A percentile compares a stretch with the other conserved stretches of the same genome.
Evolutionary conservation across 2,888 invertebrate genomes (phyloP).

Genomic region (Heteromurus nitidus): DNA sequence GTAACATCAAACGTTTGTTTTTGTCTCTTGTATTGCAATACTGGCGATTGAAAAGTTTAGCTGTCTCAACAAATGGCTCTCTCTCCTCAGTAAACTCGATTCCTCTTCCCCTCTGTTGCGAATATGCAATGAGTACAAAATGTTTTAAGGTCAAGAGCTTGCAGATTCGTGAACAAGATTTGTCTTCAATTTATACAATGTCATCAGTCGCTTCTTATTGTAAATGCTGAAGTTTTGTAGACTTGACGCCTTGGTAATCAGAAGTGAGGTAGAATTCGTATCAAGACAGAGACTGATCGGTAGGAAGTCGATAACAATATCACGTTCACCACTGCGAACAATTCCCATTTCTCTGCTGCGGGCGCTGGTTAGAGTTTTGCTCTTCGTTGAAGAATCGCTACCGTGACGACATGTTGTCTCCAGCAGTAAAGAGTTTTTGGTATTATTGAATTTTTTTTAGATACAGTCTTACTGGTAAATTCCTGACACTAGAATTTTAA

Average conservation of each 20-base stretch:
- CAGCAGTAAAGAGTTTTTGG: too few relatives aligned
- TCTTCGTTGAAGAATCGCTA: neutral
- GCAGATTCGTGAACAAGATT: constrained; percentile 2
- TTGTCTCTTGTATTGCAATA: neutral
- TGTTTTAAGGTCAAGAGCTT: constrained; percentile 2
- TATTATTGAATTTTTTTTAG: too few relatives aligned
- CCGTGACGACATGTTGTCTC: too few relatives aligned
- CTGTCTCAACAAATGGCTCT: neutral
- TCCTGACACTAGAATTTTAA: too few relatives aligned
- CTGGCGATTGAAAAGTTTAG: constrained; percentile 3
- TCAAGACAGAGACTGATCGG: constrained; percentile 15
- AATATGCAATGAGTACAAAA: neutral
- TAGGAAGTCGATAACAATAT: constrained; percentile 25
- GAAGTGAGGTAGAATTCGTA: constrained; percentile 46
- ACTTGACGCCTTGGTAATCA: constrained; percentile 19
- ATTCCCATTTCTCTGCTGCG: neutral
- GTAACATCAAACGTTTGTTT: too few relatives aligned
- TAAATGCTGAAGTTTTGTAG: constrained; percentile 32
- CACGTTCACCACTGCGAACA: neutral
- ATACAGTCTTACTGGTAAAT: too few relatives aligned
- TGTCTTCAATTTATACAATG: constrained; percentile 16
- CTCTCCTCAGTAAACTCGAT: too few relatives aligned
- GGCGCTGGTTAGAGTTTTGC: too few relatives aligned
- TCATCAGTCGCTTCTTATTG: constrained; percentile 45
- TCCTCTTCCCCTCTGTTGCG: too few relatives aligned